Evolutionary conservation across 2,797 vertebrate species (phyloP), one percentile per base, ranked within the genome.

Genomic region (Gorsachius magnificus): DNA sequence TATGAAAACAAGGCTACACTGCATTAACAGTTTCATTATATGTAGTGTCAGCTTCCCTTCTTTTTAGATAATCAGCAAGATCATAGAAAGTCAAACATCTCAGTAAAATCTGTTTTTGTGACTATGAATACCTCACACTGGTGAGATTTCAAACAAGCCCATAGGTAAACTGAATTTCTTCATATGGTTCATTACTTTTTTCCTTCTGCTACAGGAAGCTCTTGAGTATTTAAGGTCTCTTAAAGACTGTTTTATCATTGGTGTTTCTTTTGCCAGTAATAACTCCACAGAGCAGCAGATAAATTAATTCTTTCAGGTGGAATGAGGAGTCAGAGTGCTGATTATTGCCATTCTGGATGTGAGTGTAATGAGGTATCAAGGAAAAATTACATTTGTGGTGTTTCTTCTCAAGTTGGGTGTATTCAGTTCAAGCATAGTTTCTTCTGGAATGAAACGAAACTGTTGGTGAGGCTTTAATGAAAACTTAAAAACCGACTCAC

Each of bases 351-450:
- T 96, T 96, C 63, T 81, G 61, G 70, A 43, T 78, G 25, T 71
- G 79, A 92, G 43, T 77, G 79, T 90, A 97, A 92, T 92, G 83
- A 94, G 38, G 50, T 84, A 84, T 79, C 46, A 95, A 92, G 63
- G 38, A 82, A 91, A 96, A 87, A 93, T 82, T 86, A 89, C 75
- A 81, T 96, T 96, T 96, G 79, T 79, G 13, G 51, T 75, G 63
- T 90, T 97, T 95, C 70, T 96, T 92, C 90, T 96, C 65, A 96
- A 91, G 83, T 66, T 90, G 77, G 22, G 75, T 93, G 31, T 84
- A 83, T 91, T 97, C 28, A 51, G 51, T 76, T 86, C 81, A 69
- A 93, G 51, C 87, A 91, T 43, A 93, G 6, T 79, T 65, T 72
- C 68, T 89, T 83, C 94, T 43, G 70, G 12, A 88, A 92, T 35